These are phyloP conservation scores for Synanthedon tipuliformis DNA, from an alignment of 2,888 invertebrate species.

Conservation along the genomic window DNA sequence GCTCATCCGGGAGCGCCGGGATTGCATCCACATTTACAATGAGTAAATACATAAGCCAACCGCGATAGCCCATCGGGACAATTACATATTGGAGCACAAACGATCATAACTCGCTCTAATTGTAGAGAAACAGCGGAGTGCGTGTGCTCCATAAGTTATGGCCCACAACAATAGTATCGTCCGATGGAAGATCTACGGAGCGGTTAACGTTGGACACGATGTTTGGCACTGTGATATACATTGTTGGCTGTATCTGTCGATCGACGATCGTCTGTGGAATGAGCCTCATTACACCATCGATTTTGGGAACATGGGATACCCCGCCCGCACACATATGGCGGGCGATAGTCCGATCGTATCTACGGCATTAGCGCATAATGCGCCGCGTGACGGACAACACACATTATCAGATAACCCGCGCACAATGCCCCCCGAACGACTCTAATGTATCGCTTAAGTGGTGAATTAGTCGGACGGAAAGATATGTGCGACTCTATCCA, in stretches of 20 bases:
- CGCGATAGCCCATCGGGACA: conserved; percentile 1
- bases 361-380: conserved; percentile 3
- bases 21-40: conserved; percentile 1
- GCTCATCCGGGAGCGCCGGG: background rate
- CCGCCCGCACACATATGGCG: conserved; percentile 5
- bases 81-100: too few species aligned
- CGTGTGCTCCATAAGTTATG: too few species aligned
- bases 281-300: conserved; percentile 5
- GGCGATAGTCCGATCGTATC: background rate
- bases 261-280: conserved; percentile 8
- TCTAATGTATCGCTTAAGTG: background rate
- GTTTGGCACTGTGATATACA: conserved; percentile 2
- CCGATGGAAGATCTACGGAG: too few species aligned
- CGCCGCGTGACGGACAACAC: conserved; percentile 1
- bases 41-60: conserved; percentile 1
- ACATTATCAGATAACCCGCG: background rate
- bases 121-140: too few species aligned
- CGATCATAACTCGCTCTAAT: too few species aligned
- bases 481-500: background rate
- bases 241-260: conserved; percentile 9
- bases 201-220: background rate
- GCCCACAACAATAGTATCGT: too few species aligned
- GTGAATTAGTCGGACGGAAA: background rate
- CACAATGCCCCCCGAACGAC: background rate
- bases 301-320: conserved; percentile 5